A percentile compares a stretch with the other conserved stretches of the same genome.
Conservation (phyloP, 2,888 invertebrate genomes). For the Beris chalybata region DNA sequence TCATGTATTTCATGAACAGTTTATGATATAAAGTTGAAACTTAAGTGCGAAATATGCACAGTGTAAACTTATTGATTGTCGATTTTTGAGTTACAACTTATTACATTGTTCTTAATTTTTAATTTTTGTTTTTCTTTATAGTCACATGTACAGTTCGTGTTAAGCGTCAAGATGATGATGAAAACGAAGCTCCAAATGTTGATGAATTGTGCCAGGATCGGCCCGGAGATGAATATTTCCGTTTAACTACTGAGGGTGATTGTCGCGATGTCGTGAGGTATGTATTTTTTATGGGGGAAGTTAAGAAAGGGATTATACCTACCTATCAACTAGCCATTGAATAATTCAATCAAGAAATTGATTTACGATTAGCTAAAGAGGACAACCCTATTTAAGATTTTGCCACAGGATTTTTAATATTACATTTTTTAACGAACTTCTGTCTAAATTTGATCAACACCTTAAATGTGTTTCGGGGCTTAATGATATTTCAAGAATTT, state of each 20-base stretch:
- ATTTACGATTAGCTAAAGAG: too few species aligned
- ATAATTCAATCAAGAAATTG: not conserved
- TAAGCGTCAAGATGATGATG: conserved; percentile 71
- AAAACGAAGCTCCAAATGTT: conserved; percentile 64
- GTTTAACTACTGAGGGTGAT: conserved; percentile 79
- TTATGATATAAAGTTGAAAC: too few species aligned
- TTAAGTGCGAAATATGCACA: too few species aligned
- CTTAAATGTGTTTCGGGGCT: not conserved
- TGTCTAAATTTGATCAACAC: not conserved
- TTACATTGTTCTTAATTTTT: too few species aligned
- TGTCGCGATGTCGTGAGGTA: conserved; percentile 94
- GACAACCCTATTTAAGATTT: not conserved
- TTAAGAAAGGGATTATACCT: not conserved
- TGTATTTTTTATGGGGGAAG: conserved; percentile 42
- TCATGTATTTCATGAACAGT: too few species aligned
- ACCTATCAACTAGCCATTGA: conserved; percentile 8
- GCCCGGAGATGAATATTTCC: conserved; percentile 90
- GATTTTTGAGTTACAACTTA: too few species aligned
- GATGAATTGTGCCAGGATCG: conserved; percentile 87
- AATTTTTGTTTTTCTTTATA: conserved; percentile 15
- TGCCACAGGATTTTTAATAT: conserved; percentile 4
- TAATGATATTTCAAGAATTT: not conserved
- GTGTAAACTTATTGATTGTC: not conserved
- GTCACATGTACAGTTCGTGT: conserved; percentile 58
- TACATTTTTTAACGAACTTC: conserved; percentile 2